Conservation (phyloP, 2,797 vertebrate genomes). For the Protonibea diacanthus region DNA sequence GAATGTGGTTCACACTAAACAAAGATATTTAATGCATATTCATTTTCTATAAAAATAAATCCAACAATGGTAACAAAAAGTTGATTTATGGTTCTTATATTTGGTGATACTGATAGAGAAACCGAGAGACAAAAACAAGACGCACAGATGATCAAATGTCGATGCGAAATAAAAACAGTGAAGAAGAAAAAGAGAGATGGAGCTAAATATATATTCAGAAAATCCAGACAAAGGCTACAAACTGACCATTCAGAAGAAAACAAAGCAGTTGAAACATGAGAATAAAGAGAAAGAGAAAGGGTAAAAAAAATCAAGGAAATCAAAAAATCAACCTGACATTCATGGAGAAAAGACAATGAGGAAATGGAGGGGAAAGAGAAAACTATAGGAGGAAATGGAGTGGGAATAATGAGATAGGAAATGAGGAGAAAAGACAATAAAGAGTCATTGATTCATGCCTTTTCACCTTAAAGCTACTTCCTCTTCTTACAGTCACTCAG, state of each 20-base stretch:
- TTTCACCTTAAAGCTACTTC: not conserved
- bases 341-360: constrained; percentile 5
- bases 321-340: constrained; percentile 5
- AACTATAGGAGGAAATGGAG: constrained; percentile 4
- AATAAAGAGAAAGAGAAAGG: not conserved
- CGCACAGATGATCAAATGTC: not conserved
- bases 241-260: constrained; percentile 3
- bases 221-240: not conserved
- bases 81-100: not conserved
- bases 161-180: not conserved
- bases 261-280: not conserved
- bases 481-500: not conserved
- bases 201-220: constrained; percentile 2
- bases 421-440: constrained; percentile 36
- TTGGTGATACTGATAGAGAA: not conserved
- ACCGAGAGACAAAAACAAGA: not conserved
- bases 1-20: not conserved
- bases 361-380: constrained; percentile 35
- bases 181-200: not conserved
- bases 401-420: constrained; percentile 39
- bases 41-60: not conserved
- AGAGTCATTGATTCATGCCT: constrained; percentile 24
- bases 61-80: too few relatives aligned
- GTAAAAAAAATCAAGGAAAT: not conserved
- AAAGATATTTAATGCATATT: not conserved